phyloP scores from a whole-genome alignment of 1,140 invertebrate species.

The Ctenoplectra terminalis region DNA sequence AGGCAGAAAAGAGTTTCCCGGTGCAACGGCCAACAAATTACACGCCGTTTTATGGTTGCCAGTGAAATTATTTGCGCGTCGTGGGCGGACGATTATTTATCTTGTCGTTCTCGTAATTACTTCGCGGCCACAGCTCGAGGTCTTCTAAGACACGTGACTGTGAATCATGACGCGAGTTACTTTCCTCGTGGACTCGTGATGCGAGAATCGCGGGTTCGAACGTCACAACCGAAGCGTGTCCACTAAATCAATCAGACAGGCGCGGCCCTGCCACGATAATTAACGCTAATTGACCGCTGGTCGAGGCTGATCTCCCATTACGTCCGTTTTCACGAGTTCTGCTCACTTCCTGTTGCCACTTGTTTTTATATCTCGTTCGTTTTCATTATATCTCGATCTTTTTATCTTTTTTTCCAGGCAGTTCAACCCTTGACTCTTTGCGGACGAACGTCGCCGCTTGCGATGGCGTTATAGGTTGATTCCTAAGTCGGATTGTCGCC shows the following conservation, averaged over 20 bases:
- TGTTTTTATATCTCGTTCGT: background rate
- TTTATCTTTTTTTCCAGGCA: too few species aligned
- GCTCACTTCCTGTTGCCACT: too few species aligned
- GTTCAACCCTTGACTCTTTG: too few species aligned
- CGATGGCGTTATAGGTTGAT: too few species aligned
- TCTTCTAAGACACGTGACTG: constrained; percentile 49
- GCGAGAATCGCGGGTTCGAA: constrained; percentile 39
- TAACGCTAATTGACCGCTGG: constrained; percentile 71
- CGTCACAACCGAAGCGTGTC: constrained; percentile 46
- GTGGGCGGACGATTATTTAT: constrained; percentile 67
- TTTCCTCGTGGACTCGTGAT: background rate
- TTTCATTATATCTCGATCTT: too few species aligned
- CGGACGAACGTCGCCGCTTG: too few species aligned
- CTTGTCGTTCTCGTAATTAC: constrained; percentile 63
- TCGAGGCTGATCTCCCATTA: constrained; percentile 33
- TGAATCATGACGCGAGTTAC: constrained; percentile 45
- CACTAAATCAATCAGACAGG: constrained; percentile 70
- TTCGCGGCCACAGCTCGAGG: constrained; percentile 35
- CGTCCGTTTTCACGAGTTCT: background rate
- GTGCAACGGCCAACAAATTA: constrained; percentile 38
- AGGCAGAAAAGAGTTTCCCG: constrained; percentile 14
- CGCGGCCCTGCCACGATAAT: constrained; percentile 63
- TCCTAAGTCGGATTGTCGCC: too few species aligned
- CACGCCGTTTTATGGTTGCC: constrained; percentile 45
- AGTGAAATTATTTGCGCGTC: constrained; percentile 39